Base-by-base conservation (phyloP, 2,113 vertebrate genomes). In the Coptodon bakossiorum region DNA sequence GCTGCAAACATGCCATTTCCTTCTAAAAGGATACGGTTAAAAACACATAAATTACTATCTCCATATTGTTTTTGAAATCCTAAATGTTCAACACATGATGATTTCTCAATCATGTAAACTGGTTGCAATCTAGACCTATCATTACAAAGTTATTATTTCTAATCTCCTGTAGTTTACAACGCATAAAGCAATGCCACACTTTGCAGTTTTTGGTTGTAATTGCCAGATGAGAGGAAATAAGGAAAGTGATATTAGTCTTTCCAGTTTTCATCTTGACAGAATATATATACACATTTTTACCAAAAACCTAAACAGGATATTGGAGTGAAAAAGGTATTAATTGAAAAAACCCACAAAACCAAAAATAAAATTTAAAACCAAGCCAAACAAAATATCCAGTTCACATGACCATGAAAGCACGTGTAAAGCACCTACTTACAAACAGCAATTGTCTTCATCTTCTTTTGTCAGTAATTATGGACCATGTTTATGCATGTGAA, bases 131-230 rank as follows among this genome's bases (percentile, higher is more conserved):
- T 16, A 45, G 66, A 73, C 7, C 2, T 45, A 16, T 73, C 66
- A 45, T 24, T 73, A 1, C 3, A 71, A 71, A 27, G 13, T 73
- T 43, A 16, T 43, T n/a, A 12, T 66, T 36, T 68, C 38, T 0
- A 45, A 45, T 45, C 7, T 6, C 22, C 13, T 45, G 1, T 45
- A 73, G 38, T 43, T 45, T 73, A 73, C 66, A 0, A 0, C 0
- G 0, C 13, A 73, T 45, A 68, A 68, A 68, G 34, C 34, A 68
- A 68, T 68, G 19, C 63, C 19, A 40, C 19, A 40, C 63, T 14
- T 36, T 38, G 10, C 61, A 63, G 6, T 38, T 68, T 38, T 68
- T 68, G 63, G 63, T 22, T 68, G 34, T 22, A 68, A 68, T 8
- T 68, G 34, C 34, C 34, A 68, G 63, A 38, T 68, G 34, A 3